Base-by-base conservation (phyloP, 2,888 invertebrate genomes). In the Sinodicranocentrus sp. region DNA sequence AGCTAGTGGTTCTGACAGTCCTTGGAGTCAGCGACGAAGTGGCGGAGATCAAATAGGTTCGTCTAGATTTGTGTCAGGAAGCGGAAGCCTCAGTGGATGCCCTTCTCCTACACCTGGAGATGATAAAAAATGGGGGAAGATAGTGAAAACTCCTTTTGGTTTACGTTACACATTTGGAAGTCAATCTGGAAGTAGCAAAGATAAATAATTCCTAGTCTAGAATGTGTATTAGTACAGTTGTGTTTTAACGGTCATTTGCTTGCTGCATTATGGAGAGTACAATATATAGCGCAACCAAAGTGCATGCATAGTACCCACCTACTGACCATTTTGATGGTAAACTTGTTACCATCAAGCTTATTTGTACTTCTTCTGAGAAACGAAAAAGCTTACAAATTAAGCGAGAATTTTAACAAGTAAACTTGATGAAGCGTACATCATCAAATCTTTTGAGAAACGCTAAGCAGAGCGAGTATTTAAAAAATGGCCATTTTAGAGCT, bases 101-200 rank as follows among this genome's bases (percentile, higher is more conserved):
- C 75, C 78, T 6, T 73, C 71, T 25, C 75, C 72, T 1, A 72
- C 84, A 48, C 75, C 84, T 26, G 83, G 84, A 17, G 85, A 85
- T 54, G 76, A 85, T 43, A 88, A 88, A 57, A 88, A 88, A 48
- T 88, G 88, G 88, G 88, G 88, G 0, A 87, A 87, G 57, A 86
- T 88, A 73, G 88, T 88, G 3, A 88, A 88, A 79, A 87, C 88
- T 13, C 88, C 88, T 2, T 88, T 88, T 85, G 88, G 88, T n/a
- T 73, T 88, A 15, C 73, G 88, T 2, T 88, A 88, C 72, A 88
- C 88, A 25, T 88, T 88, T 80, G 59, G 68, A 26, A 83, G 83
- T 70, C 68, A 6, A n/a, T 57, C 33, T 0, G 43, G 54, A 28
- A 71, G 67, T 52, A 21, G n/a, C 67, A 68, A 23, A 23, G 21